Conservation (phyloP, 2,888 invertebrate genomes). For the Teleogryllus oceanicus region DNA sequence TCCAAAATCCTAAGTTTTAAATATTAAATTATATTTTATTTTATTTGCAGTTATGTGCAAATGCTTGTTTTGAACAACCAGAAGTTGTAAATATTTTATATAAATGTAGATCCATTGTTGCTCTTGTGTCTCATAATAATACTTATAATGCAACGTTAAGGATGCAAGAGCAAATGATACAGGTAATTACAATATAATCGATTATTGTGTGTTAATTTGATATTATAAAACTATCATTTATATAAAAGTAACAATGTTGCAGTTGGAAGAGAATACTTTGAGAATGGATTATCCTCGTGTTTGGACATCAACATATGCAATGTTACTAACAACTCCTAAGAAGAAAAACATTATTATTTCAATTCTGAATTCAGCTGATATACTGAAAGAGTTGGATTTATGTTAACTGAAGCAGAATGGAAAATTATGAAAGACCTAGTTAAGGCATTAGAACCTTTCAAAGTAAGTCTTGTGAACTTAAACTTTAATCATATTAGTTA, state of each 20-base stretch:
- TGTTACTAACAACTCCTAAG: slow-evolving; percentile 49
- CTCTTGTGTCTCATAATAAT: slow-evolving; percentile 45
- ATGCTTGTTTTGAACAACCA: slow-evolving; percentile 46
- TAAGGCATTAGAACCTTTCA: slow-evolving; percentile 50
- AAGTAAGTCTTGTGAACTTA: slow-evolving; percentile 39
- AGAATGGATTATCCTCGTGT: slow-evolving; percentile 46
- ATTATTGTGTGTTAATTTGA: neutral
- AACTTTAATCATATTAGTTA: too few relatives aligned
- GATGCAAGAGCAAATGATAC: slow-evolving; percentile 46
- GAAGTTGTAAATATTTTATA: slow-evolving; percentile 45
- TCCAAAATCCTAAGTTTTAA: too few relatives aligned
- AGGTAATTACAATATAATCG: slow-evolving; percentile 24
- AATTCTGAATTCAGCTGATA: slow-evolving; percentile 45
- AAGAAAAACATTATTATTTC: slow-evolving; percentile 44
- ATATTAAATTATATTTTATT: neutral
- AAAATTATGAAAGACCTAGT: slow-evolving; percentile 48
- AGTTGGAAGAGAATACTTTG: slow-evolving; percentile 37
- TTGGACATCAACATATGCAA: slow-evolving; percentile 51
- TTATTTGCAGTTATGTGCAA: slow-evolving; percentile 33
- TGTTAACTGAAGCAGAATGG: slow-evolving; percentile 48
- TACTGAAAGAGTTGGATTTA: slow-evolving; percentile 44
- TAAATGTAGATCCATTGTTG: slow-evolving; percentile 48
- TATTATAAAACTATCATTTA: neutral
- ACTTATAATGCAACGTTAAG: slow-evolving; percentile 44
- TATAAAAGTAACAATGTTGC: neutral